Base-by-base conservation (phyloP, 2,888 invertebrate species). In the Troides helena region DNA sequence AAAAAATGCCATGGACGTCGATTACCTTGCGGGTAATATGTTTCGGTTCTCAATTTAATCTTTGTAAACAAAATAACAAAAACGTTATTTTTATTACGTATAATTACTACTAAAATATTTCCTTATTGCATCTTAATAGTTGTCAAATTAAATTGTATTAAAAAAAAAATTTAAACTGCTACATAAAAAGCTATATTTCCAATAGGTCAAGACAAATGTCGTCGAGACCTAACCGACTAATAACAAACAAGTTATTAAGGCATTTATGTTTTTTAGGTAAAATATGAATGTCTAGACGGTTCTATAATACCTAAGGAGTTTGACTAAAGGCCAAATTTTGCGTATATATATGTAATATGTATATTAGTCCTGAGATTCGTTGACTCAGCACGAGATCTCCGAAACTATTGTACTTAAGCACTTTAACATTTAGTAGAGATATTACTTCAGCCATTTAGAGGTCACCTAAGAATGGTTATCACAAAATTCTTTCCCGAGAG, bases 251-350 rank as follows among this genome's bases (percentile, higher is more conserved):
- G 67, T 67, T 67, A 17, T 14, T 43, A 36, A 39, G 1, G 43
- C 56, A 39, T 25, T 57, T 62, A 67, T 46, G 39, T 39, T 39
- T 39, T 39, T 12, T 46, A 46, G 46, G 14, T 14, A 46, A 46
- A 67, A 67, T n/a, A n/a, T 50, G 8, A 36, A 56, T 25, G 63
- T 68, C 68, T 68, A 64, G 68, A 68, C 68, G 14, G 59, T 46
- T 56, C 12, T 56, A 21, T 56, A 50, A 50, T 12, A 21, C 8
- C 56, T n/a, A n/a, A 56, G n/a, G 14, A 46, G 14, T 14, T 4
- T 46, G 14, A 39, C 39, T 39, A 39, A 39, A 10, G 39, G 10
- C 39, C 46, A 0, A 14, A 14, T 14, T 46, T 12, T 46, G 14
- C 14, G 12, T 43, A 12, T 12, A 14, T 46, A 56, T 56, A 21